phyloP scores from a whole-genome alignment of 2,113 vertebrate species.

The Oreochromis aureus region DNA sequence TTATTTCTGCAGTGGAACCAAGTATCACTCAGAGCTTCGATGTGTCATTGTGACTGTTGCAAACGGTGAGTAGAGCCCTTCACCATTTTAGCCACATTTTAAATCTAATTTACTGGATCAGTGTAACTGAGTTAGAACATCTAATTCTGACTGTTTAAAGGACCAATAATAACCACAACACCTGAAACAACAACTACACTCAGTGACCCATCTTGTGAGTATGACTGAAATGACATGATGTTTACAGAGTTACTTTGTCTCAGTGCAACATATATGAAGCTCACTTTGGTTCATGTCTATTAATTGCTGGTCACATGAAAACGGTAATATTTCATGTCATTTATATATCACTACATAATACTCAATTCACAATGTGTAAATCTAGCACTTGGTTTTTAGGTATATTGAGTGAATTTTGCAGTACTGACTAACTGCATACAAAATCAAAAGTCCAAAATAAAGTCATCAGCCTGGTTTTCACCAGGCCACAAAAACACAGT shows the following conservation, averaged over 20 bases:
- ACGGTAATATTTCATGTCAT: not conserved
- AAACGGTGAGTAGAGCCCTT: not conserved
- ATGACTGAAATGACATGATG: not conserved
- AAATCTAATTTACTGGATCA: not conserved
- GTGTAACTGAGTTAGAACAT: not conserved
- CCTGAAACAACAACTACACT: not conserved
- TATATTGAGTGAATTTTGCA: not conserved
- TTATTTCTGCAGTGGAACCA: not conserved
- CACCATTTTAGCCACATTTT: not conserved
- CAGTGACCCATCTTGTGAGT: not conserved
- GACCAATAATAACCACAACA: too few species aligned
- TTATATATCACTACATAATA: not conserved
- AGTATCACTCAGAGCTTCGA: not conserved
- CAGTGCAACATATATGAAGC: not conserved
- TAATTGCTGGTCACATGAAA: not conserved
- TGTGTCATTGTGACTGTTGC: slow-evolving; percentile 12
- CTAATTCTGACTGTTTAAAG: not conserved
- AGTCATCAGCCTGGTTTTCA: not conserved
- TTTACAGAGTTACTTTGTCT: not conserved
- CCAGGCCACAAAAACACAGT: not conserved
- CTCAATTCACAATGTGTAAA: not conserved
- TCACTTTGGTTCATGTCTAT: not conserved
- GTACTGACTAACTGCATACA: not conserved
- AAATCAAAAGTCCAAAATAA: not conserved
- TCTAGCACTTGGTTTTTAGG: not conserved